Evolutionary conservation across 2,113 vertebrate genomes (phyloP).

Genomic region (Haemorhous mexicanus): DNA sequence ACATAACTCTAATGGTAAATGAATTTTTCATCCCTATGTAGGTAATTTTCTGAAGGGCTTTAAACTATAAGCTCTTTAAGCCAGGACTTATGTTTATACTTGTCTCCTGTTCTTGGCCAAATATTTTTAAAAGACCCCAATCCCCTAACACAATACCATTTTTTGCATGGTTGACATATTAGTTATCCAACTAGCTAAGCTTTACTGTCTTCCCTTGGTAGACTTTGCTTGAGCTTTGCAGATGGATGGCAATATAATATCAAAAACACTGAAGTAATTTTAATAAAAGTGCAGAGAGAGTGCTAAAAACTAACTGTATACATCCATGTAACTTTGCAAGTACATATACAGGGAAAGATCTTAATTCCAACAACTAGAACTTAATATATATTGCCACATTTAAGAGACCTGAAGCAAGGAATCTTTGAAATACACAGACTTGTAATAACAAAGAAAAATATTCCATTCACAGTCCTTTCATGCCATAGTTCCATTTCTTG

Average conservation of each 20-base stretch:
- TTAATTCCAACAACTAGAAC: neutral
- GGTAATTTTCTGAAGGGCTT: neutral
- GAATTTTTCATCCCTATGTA: neutral
- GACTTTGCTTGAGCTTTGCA: neutral
- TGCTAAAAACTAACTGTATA: neutral
- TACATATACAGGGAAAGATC: neutral
- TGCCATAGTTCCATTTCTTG: accelerated
- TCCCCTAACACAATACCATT: neutral
- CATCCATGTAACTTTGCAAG: neutral
- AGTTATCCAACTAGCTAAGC: neutral
- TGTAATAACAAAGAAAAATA: neutral
- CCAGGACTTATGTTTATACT: neutral
- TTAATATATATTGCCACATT: neutral
- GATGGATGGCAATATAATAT: neutral
- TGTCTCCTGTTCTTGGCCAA: neutral
- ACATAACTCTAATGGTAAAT: neutral
- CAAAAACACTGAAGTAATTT: neutral
- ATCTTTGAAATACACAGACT: neutral
- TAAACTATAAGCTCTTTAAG: neutral
- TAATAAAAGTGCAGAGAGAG: neutral
- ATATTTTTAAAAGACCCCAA: neutral
- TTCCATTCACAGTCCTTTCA: neutral
- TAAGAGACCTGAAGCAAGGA: neutral
- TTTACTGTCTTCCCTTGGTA: neutral
- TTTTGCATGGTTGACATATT: neutral